Percentiles rank a stretch among this genome's conserved stretches.
phyloP scores from a whole-genome alignment of 2,113 vertebrate genomes.

The Xiphophorus maculatus region DNA sequence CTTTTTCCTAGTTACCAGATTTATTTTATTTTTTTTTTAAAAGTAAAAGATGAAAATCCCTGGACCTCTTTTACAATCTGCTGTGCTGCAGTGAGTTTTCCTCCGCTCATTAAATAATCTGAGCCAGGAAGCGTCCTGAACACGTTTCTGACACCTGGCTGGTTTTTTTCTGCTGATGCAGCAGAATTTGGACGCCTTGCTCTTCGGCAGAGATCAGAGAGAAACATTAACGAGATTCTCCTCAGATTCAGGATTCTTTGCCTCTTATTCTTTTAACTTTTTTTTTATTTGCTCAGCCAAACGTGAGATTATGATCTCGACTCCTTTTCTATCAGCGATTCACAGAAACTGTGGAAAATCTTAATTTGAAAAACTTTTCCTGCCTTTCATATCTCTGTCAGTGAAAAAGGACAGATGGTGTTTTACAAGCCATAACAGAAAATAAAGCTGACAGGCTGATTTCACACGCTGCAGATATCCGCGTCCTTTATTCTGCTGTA shows the following conservation, averaged over 20 bases:
- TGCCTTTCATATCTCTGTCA: slow-evolving; percentile 20
- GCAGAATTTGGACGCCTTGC: neutral
- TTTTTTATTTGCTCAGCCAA: neutral
- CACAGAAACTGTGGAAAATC: neutral
- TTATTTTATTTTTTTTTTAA: too few species aligned
- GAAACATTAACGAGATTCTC: slow-evolving; percentile 67
- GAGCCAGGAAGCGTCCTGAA: too few species aligned
- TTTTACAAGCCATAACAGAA: slow-evolving; percentile 19
- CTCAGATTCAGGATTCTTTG: slow-evolving; percentile 42
- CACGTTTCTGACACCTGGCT: too few species aligned
- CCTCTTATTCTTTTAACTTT: neutral
- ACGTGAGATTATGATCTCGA: neutral
- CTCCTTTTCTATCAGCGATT: slow-evolving; percentile 1
- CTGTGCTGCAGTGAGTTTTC: too few species aligned
- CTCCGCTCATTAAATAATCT: too few species aligned
- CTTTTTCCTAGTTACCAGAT: too few species aligned
- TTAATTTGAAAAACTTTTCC: neutral
- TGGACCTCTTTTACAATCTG: too few species aligned
- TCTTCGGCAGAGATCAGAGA: slow-evolving; percentile 53
- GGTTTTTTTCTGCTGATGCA: too few species aligned
- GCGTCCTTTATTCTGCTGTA: slow-evolving; percentile 16
- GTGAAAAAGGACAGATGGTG: slow-evolving; percentile 12
- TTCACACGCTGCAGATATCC: slow-evolving; percentile 23
- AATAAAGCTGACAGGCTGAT: slow-evolving; percentile 45
- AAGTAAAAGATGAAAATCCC: too few species aligned